Percentiles rank a stretch among this genome's conserved stretches.
Conservation (phyloP, 2,797 vertebrate genomes). For the Acanthurus leucopareius region DNA sequence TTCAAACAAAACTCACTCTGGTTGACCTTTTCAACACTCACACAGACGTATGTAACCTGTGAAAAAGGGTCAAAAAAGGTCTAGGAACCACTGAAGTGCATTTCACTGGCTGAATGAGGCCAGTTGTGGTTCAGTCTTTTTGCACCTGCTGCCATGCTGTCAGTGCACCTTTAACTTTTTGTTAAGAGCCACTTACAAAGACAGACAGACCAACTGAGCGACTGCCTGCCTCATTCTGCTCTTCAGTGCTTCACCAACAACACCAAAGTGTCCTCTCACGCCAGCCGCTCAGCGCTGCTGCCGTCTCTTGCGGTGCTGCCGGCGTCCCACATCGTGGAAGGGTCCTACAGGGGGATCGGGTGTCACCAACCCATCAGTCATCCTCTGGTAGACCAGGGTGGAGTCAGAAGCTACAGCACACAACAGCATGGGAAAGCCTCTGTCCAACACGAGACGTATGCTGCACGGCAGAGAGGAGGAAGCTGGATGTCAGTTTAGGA, state of each 20-base stretch:
- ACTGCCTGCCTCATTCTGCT: background rate
- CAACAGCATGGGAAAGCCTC: constrained; percentile 86
- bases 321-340: constrained; percentile 82
- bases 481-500: background rate
- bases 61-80: background rate
- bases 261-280: background rate
- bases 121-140: background rate
- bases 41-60: background rate
- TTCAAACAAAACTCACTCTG: background rate
- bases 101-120: background rate
- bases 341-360: constrained; percentile 90
- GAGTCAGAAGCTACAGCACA: constrained; percentile 95
- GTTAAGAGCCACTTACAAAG: background rate
- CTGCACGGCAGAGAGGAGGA: constrained; percentile 56
- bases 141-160: background rate
- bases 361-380: constrained; percentile 90
- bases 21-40: no score
- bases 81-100: background rate
- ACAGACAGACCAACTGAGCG: background rate
- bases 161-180: background rate
- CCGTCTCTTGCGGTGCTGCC: constrained; percentile 87
- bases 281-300: constrained; percentile 68
- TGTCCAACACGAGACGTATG: constrained; percentile 75
- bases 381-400: constrained; percentile 95
- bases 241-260: background rate